Evolutionary conservation across 2,113 vertebrate genomes (phyloP), one percentile per base, ranked within the genome.

Genomic region (Pachypanchax playfairii): DNA sequence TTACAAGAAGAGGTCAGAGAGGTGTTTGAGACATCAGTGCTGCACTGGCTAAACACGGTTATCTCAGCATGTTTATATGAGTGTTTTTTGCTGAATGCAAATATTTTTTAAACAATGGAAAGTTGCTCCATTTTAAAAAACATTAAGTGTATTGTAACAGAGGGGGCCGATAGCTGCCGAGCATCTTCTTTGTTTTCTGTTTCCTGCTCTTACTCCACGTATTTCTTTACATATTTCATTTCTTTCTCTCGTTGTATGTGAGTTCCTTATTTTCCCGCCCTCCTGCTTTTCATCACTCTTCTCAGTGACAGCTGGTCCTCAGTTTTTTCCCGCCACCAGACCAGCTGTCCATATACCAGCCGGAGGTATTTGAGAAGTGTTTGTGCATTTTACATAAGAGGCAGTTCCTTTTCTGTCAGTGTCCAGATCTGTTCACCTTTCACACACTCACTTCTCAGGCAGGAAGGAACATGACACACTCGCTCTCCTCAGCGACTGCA

Each of bases 281-380:
- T 39, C 29, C 13, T 47, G 44, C 44, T 35, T 12, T 33, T 10
- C n/a, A n/a, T 41, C 47, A 29, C 26, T 50, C 17, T 4, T 59
- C 56, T 35, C 57, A 38, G 50, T 70, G 74, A 83, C 83, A 81
- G 85, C 81, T 81, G 83, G 69, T 56, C 59, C 70, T 63, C 53
- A 56, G 65, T 35, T 77, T 83, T 87, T 84, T 85, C 79, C 76
- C 83, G 75, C 82, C 79, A 84, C 80, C 65, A 5, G 21, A 76
- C 61, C 87, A 87, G 85, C 85, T 87, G 87, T 79, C 81, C 50
- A 61, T 42, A n/a, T n/a, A 43, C 53, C 33, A 73, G 64, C 63
- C 50, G 43, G 73, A 77, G 75, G 77, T 67, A 82, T 81, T 83
- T 79, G 56, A 65, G 46, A 63, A 31, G 65, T 28, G 67, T 51